phyloP scores from a whole-genome alignment of 2,888 invertebrate species.

The Xestobium rufovillosum region DNA sequence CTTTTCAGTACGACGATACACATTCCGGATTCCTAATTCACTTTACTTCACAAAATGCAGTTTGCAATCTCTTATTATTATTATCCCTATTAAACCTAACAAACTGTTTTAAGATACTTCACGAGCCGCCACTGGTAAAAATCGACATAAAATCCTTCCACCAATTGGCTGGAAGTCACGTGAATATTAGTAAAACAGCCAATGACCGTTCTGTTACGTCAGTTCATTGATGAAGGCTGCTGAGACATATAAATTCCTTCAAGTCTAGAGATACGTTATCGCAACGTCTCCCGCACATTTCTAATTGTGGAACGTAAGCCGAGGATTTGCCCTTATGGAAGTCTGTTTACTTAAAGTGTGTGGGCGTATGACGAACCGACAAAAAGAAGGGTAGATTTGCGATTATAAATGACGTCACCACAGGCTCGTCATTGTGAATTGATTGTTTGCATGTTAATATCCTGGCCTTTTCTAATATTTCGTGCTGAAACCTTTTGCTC shows the following conservation, averaged over 20 bases:
- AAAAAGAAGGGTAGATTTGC: conserved; percentile 26
- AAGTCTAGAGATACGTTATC: conserved; percentile 6
- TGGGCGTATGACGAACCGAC: conserved; percentile 24
- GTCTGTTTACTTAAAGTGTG: conserved; percentile 9
- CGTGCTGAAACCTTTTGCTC: too few relatives aligned
- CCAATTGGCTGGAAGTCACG: conserved; percentile 43
- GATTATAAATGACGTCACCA: conserved; percentile 31
- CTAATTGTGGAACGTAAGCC: background rate
- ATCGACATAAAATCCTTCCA: conserved; percentile 23
- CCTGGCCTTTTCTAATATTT: conserved; percentile 19
- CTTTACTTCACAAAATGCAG: too few relatives aligned
- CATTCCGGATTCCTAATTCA: too few relatives aligned
- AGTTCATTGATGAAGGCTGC: conserved; percentile 45
- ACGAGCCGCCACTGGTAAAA: too few relatives aligned
- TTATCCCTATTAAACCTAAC: too few relatives aligned
- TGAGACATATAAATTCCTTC: conserved; percentile 11
- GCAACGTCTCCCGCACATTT: conserved; percentile 8
- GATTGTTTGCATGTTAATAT: conserved; percentile 24
- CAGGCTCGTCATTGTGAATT: conserved; percentile 27
- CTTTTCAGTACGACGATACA: too few relatives aligned
- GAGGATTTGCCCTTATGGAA: background rate
- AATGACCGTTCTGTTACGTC: conserved; percentile 44
- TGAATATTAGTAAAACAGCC: conserved; percentile 32
- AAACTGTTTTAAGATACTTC: too few relatives aligned
- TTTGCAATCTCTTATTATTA: too few relatives aligned